phyloP scores from a whole-genome alignment of 2,797 vertebrate genomes.

The Phalanger gymnotis region DNA sequence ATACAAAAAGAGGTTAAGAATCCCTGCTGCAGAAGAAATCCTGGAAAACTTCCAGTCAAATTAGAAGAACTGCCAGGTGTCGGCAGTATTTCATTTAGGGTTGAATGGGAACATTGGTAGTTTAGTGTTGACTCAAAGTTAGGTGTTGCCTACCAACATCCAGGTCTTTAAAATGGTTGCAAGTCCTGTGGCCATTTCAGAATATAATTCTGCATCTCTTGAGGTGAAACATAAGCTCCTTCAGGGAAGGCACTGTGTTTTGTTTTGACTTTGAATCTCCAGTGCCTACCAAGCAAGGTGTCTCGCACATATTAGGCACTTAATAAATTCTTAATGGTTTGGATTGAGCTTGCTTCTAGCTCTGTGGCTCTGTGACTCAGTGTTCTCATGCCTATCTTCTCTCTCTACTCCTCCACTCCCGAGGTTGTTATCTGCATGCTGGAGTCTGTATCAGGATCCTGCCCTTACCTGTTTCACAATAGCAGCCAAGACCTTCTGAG shows the following conservation, averaged over 20 bases:
- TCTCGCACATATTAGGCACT: neutral
- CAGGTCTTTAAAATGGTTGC: neutral
- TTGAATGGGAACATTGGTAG: neutral
- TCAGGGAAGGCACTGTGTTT: neutral
- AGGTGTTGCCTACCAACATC: neutral
- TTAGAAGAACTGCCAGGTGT: neutral
- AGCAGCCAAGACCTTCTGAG: neutral
- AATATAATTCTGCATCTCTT: neutral
- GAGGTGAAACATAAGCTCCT: neutral
- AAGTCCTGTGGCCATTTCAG: neutral
- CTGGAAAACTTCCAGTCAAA: neutral
- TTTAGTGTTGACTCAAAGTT: neutral
- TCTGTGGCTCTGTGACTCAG: neutral
- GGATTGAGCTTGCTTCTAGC: neutral
- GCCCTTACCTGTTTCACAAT: constrained; percentile 43
- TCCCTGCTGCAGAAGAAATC: neutral
- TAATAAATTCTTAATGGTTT: neutral
- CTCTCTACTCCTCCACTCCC: neutral
- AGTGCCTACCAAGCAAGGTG: neutral
- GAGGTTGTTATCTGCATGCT: constrained; percentile 41
- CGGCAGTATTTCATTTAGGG: neutral
- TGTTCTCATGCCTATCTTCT: neutral
- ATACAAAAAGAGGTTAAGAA: neutral
- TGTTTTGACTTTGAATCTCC: neutral
- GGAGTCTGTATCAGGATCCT: constrained; percentile 42